phyloP scores from a whole-genome alignment of 2,888 invertebrate genomes.

The Nudaria mundana region DNA sequence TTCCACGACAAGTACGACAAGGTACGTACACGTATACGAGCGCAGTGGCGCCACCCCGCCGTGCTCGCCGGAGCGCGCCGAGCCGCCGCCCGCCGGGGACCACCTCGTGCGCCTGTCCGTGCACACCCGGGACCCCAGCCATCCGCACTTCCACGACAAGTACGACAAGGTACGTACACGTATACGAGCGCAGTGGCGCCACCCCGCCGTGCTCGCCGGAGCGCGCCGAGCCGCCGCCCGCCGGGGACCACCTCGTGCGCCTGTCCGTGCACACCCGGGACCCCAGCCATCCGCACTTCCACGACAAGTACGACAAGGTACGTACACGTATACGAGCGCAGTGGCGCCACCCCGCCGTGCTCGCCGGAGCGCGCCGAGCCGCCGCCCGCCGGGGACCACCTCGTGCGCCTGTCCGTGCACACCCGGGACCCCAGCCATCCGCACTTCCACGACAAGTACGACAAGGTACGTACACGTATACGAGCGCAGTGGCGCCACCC shows the following conservation, averaged over 20 bases:
- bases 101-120: slow-evolving; percentile 88
- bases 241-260: slow-evolving; percentile 86
- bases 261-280: slow-evolving; percentile 86
- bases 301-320: slow-evolving; percentile 82
- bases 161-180: slow-evolving; percentile 82
- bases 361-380: slow-evolving; percentile 64
- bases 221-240: slow-evolving; percentile 32
- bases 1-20: slow-evolving; percentile 84
- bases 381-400: slow-evolving; percentile 77
- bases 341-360: slow-evolving; percentile 84
- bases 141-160: slow-evolving; percentile 83
- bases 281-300: slow-evolving; percentile 84
- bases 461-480: slow-evolving; percentile 78
- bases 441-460: slow-evolving; percentile 83
- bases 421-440: slow-evolving; percentile 85
- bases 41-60: slow-evolving; percentile 84
- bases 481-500: slow-evolving; percentile 79
- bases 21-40: too few relatives aligned
- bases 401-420: slow-evolving; percentile 87
- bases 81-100: slow-evolving; percentile 59
- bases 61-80: slow-evolving; percentile 79
- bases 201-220: slow-evolving; percentile 88
- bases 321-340: too few relatives aligned
- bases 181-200: too few relatives aligned
- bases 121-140: slow-evolving; percentile 84